Evolutionary conservation across 2,888 invertebrate genomes (phyloP).

Genomic region (Lepidochrysops patricia): DNA sequence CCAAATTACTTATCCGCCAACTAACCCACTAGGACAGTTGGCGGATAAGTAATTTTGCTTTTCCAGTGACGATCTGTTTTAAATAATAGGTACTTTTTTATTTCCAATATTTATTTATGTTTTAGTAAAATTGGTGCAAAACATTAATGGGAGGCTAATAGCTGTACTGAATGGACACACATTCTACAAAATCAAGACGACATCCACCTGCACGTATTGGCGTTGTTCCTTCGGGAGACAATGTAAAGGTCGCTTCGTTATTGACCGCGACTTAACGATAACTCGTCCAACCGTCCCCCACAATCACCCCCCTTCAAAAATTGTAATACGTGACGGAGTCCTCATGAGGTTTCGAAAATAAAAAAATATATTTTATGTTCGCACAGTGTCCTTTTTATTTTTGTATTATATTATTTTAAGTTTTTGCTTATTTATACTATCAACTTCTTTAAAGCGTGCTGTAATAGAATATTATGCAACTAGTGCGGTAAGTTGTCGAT

Average conservation of each 20-base stretch:
- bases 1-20: no score
- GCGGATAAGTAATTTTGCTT: no score
- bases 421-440: no score
- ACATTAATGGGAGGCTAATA: neutral
- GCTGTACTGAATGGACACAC: constrained; percentile 21
- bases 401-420: no score
- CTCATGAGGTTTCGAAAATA: constrained; percentile 19
- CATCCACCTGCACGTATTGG: constrained; percentile 20
- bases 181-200: constrained; percentile 17
- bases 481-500: no score
- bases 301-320: constrained; percentile 23
- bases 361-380: neutral
- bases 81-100: neutral
- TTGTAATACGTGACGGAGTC: constrained; percentile 20
- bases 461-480: no score
- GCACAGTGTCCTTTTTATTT: no score
- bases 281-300: constrained; percentile 33
- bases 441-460: no score
- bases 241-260: constrained; percentile 29
- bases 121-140: neutral
- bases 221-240: constrained; percentile 21
- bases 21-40: no score
- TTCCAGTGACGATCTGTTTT: no score
- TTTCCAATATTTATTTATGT: neutral
- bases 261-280: neutral